Evolutionary conservation across 2,888 invertebrate genomes (phyloP), one percentile per base, ranked within the genome.

Genomic region (Dicyrtomina minuta): DNA sequence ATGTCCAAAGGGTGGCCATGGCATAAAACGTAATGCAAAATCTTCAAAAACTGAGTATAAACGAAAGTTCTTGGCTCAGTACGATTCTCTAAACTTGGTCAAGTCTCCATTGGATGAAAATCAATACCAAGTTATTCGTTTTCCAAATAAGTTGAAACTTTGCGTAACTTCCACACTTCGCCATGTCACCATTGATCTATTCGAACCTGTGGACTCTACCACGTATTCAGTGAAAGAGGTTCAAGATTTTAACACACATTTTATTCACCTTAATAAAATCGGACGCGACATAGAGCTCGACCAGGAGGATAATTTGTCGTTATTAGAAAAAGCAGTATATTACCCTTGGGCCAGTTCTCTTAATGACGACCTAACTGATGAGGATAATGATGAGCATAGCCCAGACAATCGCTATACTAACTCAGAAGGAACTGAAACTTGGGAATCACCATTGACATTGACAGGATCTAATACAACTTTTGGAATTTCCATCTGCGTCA

Each of bases 91-190:
- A 39, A 41, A 53, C 17, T 59, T 73, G 1, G 68, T 69, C n/a
- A 64, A 66, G 15, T 75, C 75, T 4, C 75, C 75, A 3, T 59
- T 75, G 55, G 75, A 75, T 27, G 46, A 59, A 5, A 59, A 72
- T 15, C 13, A 33, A 5, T 75, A 75, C 53, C 66, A 70, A 62
- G 59, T 69, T 0, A 58, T 75, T 6, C 56, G 56, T 3, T 70
- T 75, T 17, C 46, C 70, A 17, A 65, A 59, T 26, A 70, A 71
- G 53, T 22, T 75, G n/a, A n/a, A n/a, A n/a, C n/a, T n/a, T n/a
- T n/a, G n/a, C n/a, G n/a, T n/a, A n/a, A n/a, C n/a, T n/a, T n/a
- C n/a, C n/a, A n/a, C n/a, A n/a, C n/a, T n/a, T n/a, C n/a, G n/a
- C n/a, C n/a, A n/a, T n/a, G n/a, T n/a, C n/a, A n/a, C n/a, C n/a